A percentile compares a stretch with the other conserved stretches of the same genome.
These are phyloP conservation scores for Meleagris gallopavo DNA, from an alignment of 2,113 vertebrate genomes.

Conservation along the genomic window DNA sequence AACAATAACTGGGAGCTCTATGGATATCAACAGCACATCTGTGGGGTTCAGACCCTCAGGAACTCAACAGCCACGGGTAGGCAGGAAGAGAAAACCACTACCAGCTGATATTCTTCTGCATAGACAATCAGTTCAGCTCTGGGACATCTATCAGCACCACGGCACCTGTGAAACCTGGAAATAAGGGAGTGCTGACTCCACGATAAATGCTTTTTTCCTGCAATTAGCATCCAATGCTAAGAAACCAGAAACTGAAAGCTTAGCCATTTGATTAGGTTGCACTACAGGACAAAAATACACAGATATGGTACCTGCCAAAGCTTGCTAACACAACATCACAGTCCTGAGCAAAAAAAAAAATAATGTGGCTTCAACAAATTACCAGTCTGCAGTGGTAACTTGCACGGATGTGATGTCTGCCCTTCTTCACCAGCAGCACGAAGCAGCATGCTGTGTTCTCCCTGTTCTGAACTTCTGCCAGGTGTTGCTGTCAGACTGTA, in stretches of 20 bases:
- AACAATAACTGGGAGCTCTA: not conserved
- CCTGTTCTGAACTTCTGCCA: accelerated
- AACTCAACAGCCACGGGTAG: not conserved
- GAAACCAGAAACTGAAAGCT: not conserved
- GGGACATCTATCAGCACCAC: not conserved
- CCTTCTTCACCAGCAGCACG: not conserved
- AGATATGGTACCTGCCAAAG: not conserved
- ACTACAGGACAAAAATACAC: not conserved
- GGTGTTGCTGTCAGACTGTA: not conserved
- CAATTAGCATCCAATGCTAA: not conserved
- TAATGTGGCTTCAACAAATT: not conserved
- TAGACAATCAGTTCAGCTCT: not conserved
- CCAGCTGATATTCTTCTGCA: not conserved
- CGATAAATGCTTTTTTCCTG: not conserved
- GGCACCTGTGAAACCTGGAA: not conserved
- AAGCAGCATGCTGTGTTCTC: accelerated
- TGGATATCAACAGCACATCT: not conserved
- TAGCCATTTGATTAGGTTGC: not conserved
- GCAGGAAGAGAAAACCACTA: not conserved
- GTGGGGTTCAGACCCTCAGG: not conserved
- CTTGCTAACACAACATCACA: accelerated
- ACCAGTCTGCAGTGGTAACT: not conserved
- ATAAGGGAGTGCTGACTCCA: not conserved
- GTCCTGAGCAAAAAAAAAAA: not conserved
- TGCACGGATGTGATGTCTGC: not conserved